These are phyloP conservation scores for Diaprepes abbreviatus DNA, from an alignment of 2,888 invertebrate species.

Conservation along the genomic window DNA sequence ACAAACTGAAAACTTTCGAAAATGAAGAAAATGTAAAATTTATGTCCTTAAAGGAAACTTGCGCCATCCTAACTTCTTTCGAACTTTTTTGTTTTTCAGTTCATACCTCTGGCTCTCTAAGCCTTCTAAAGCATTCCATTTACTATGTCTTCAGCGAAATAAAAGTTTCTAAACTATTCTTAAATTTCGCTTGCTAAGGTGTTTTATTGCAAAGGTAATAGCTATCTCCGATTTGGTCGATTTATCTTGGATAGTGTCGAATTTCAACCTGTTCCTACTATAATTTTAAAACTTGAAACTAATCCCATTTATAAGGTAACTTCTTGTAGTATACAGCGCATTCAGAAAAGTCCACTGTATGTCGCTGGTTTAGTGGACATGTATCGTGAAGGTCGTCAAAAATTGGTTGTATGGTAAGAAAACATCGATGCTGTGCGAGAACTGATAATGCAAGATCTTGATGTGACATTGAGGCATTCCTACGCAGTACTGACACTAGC, in stretches of 20 bases:
- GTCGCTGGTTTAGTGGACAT: too few species aligned
- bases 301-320: slow-evolving; percentile 6
- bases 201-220: slow-evolving; percentile 25
- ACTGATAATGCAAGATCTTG: too few species aligned
- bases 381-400: too few species aligned
- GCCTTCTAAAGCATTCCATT: slow-evolving; percentile 35
- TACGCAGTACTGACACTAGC: too few species aligned
- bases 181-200: slow-evolving; percentile 31
- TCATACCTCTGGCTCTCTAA: slow-evolving; percentile 34
- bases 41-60: slow-evolving; percentile 50
- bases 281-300: neutral
- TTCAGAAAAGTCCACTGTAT: too few species aligned
- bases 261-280: slow-evolving; percentile 7
- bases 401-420: too few species aligned
- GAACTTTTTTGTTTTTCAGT: slow-evolving; percentile 41
- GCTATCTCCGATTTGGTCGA: slow-evolving; percentile 23
- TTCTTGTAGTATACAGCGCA: neutral
- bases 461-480: too few species aligned
- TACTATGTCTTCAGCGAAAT: slow-evolving; percentile 34
- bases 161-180: slow-evolving; percentile 35
- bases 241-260: slow-evolving; percentile 31
- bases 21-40: slow-evolving; percentile 54
- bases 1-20: slow-evolving; percentile 55
- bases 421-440: too few species aligned
- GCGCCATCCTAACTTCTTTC: slow-evolving; percentile 46